Evolutionary conservation across 1,140 invertebrate species (phyloP).

Genomic region (Drosophila azteca): DNA sequence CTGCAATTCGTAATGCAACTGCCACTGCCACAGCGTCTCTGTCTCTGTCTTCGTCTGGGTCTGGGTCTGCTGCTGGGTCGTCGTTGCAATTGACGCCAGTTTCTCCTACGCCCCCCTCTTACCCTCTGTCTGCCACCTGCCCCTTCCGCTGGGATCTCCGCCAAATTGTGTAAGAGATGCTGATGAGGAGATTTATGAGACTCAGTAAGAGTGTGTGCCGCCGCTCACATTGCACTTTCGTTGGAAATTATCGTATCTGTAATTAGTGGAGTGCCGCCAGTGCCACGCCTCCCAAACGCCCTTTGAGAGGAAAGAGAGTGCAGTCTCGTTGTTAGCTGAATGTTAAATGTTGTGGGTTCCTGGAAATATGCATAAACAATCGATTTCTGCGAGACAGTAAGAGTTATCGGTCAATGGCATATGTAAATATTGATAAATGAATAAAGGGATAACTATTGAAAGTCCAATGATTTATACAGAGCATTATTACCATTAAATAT

Average conservation of each 20-base stretch:
- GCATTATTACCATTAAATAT: no score
- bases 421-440: no score
- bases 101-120: background rate
- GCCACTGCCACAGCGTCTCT: conserved; percentile 3
- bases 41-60: background rate
- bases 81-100: conserved; percentile 32
- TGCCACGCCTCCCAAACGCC: conserved; percentile 14
- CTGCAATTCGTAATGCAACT: conserved; percentile 11
- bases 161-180: conserved; percentile 29
- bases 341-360: conserved; percentile 1
- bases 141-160: conserved; percentile 3
- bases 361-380: no score
- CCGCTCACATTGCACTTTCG: conserved; percentile 33
- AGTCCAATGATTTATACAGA: no score
- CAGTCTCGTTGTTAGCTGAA: background rate
- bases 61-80: conserved; percentile 11
- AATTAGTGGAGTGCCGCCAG: conserved; percentile 29
- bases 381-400: no score
- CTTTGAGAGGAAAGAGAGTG: background rate
- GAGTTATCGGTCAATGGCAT: no score
- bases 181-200: conserved; percentile 32
- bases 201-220: background rate
- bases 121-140: background rate
- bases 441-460: no score
- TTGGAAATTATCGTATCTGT: conserved; percentile 10